Conservation (phyloP, 2,888 invertebrate species). For the Drosophila parthenogenetica region DNA sequence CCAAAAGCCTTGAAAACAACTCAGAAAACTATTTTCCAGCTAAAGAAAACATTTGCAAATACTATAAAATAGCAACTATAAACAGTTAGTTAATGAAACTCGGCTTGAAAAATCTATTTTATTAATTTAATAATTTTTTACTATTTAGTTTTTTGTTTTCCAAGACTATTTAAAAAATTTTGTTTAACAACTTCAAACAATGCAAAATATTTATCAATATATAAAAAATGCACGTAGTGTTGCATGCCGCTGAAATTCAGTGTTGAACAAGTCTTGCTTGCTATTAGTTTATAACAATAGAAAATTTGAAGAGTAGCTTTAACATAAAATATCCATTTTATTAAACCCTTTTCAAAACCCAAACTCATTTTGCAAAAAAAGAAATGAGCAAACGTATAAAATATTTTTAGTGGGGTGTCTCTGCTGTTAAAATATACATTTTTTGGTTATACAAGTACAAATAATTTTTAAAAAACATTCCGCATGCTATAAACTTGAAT, state of each 20-base stretch:
- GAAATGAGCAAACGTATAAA: neutral
- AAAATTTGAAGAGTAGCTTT: neutral
- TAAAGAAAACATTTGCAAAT: no score
- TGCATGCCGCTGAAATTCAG: neutral
- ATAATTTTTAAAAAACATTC: neutral
- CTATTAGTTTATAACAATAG: neutral
- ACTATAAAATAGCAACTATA: no score
- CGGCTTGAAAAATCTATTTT: no score
- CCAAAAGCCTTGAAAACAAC: no score
- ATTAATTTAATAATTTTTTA: no score
- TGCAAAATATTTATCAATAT: neutral
- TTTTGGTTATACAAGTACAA: neutral
- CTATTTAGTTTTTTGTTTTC: no score
- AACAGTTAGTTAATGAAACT: no score
- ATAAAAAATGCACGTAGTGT: neutral
- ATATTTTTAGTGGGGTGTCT: constrained; percentile 12
- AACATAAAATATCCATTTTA: neutral
- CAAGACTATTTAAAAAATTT: no score
- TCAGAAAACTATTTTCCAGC: no score
- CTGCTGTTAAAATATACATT: neutral
- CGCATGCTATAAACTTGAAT: no score
- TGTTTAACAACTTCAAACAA: no score
- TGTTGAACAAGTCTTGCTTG: neutral
- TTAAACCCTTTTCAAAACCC: neutral
- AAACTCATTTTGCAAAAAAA: neutral